A percentile compares a stretch with the other conserved stretches of the same genome.
These are phyloP conservation scores for Hirtodrosophila trivittata DNA, from an alignment of 2,888 invertebrate genomes.

Conservation along the genomic window DNA sequence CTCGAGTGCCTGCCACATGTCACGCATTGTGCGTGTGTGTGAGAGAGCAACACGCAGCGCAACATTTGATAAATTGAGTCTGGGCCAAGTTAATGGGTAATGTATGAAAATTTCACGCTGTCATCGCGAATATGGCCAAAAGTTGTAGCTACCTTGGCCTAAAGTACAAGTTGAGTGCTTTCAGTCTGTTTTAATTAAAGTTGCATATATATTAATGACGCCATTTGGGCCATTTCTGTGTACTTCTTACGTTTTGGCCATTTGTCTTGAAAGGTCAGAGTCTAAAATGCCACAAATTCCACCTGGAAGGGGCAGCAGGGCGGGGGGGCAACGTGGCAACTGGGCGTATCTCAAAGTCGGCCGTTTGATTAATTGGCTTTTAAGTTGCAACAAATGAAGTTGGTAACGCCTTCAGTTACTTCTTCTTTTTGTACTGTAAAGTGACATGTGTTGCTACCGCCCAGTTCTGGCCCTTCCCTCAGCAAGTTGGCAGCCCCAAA, in stretches of 20 bases:
- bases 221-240: constrained; percentile 47
- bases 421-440: constrained; percentile 32
- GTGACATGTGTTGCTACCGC: constrained; percentile 45
- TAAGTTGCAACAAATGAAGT: constrained; percentile 72
- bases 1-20: neutral
- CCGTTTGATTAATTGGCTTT: constrained; percentile 75
- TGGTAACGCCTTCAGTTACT: constrained; percentile 41
- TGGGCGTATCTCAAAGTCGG: constrained; percentile 70
- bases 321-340: constrained; percentile 5
- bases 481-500: constrained; percentile 19
- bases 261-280: constrained; percentile 68
- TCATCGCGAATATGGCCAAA: constrained; percentile 55
- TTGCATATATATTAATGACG: constrained; percentile 75
- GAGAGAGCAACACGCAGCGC: constrained; percentile 45
- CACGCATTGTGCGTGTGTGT: constrained; percentile 38
- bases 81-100: constrained; percentile 46
- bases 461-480: neutral
- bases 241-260: constrained; percentile 31
- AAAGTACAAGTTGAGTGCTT: constrained; percentile 15
- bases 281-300: constrained; percentile 17
- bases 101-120: constrained; percentile 68
- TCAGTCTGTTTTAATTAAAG: constrained; percentile 72
- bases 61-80: constrained; percentile 67
- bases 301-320: neutral
- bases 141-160: constrained; percentile 7